A percentile compares a stretch with the other conserved stretches of the same genome.
These are phyloP conservation scores for Machimus atricapillus DNA, from an alignment of 2,888 invertebrate genomes.

Conservation along the genomic window DNA sequence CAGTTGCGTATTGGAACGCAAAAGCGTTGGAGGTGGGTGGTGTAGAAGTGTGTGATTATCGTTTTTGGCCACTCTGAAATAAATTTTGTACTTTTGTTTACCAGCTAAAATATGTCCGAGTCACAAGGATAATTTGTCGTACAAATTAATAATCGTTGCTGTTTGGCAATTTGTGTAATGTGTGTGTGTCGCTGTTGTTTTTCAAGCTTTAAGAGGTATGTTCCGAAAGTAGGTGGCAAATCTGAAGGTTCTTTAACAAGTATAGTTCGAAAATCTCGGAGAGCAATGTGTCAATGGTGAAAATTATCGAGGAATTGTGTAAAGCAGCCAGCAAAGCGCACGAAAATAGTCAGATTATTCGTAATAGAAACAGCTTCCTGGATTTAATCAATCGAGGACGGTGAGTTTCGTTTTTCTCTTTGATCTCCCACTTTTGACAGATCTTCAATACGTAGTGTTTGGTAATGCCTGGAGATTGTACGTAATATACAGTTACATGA, in stretches of 20 bases:
- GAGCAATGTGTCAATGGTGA: slow-evolving; percentile 1
- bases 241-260: slow-evolving; percentile 17
- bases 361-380: slow-evolving; percentile 24
- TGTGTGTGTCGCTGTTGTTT: not conserved
- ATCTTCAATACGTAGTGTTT: not conserved
- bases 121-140: not conserved
- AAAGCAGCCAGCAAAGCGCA: not conserved
- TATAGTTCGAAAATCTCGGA: not conserved
- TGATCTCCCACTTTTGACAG: slow-evolving; percentile 30
- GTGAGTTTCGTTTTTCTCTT: slow-evolving; percentile 23
- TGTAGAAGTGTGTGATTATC: slow-evolving; percentile 17
- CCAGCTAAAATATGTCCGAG: not conserved
- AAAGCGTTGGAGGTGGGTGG: slow-evolving; percentile 30
- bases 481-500: slow-evolving; percentile 37
- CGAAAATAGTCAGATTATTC: not conserved
- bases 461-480: slow-evolving; percentile 1
- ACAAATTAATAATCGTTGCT: not conserved
- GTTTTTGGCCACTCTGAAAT: slow-evolving; percentile 16
- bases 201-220: not conserved
- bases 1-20: slow-evolving; percentile 36
- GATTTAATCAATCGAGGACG: slow-evolving; percentile 38
- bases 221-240: slow-evolving; percentile 3
- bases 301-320: not conserved
- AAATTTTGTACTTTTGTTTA: not conserved
- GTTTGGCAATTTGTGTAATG: not conserved